A percentile compares a stretch with the other conserved stretches of the same genome.
These are phyloP conservation scores for Mustela lutreola DNA, from an alignment of 2,113 vertebrate genomes.

Conservation along the genomic window DNA sequence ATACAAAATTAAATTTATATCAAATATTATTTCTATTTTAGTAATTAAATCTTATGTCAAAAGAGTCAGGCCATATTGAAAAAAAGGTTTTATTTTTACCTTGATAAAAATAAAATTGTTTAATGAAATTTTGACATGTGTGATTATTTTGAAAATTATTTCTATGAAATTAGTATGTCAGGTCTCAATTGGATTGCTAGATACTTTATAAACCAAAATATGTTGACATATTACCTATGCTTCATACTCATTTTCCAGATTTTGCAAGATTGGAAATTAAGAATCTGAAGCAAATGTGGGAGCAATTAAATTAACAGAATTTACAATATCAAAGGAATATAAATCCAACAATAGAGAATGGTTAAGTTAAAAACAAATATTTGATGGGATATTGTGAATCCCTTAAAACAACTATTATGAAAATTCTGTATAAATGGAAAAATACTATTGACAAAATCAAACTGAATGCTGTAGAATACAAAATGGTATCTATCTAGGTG, in stretches of 20 bases:
- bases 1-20: not conserved
- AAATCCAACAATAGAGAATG: not conserved
- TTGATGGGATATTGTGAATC: not conserved
- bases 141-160: constrained; percentile 10
- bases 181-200: not conserved
- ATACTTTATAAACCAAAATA: not conserved
- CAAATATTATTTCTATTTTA: not conserved
- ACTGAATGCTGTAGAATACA: not conserved
- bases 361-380: not conserved
- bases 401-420: not conserved
- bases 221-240: not conserved
- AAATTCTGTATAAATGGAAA: not conserved
- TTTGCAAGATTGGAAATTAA: not conserved
- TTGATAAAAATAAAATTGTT: not conserved
- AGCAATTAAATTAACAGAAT: not conserved
- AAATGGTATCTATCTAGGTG: not conserved
- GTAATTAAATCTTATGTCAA: not conserved
- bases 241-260: not conserved
- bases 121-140: not conserved
- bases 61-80: not conserved
- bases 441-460: not conserved
- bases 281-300: not conserved
- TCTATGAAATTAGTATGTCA: not conserved
- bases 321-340: not conserved
- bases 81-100: not conserved